A percentile compares a stretch with the other conserved stretches of the same genome.
Evolutionary conservation across 1,140 invertebrate genomes (phyloP).

Genomic region (Protaetia brevitarsis): DNA sequence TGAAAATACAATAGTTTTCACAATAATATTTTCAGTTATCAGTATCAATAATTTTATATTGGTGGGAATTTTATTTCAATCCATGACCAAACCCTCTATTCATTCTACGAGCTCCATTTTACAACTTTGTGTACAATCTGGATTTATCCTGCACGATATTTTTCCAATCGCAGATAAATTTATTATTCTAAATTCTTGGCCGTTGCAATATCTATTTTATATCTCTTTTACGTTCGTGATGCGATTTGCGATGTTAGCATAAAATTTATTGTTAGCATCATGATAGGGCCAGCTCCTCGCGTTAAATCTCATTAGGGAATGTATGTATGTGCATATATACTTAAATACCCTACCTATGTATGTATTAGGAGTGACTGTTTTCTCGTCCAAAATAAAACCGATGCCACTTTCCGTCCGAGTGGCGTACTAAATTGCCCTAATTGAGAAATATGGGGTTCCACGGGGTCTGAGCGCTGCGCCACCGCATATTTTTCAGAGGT

Average conservation of each 20-base stretch:
- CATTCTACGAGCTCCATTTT: neutral
- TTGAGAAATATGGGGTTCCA: constrained; percentile 10
- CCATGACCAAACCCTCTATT: neutral
- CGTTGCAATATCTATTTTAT: neutral
- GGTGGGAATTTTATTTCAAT: neutral
- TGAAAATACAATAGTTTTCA: too few species aligned
- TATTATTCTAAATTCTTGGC: neutral
- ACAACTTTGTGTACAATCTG: constrained; percentile 21
- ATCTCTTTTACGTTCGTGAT: neutral
- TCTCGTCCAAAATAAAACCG: too few species aligned
- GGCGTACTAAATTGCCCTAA: neutral
- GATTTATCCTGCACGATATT: constrained; percentile 2
- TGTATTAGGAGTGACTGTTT: neutral
- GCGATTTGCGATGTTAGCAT: neutral
- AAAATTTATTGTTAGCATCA: neutral
- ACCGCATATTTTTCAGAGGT: constrained; percentile 8
- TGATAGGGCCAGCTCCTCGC: neutral
- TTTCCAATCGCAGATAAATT: constrained; percentile 11
- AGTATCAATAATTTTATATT: neutral
- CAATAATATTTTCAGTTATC: too few species aligned
- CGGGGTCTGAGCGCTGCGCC: neutral
- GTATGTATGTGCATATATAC: too few species aligned
- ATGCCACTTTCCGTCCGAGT: neutral
- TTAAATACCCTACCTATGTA: too few species aligned
- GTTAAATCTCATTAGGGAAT: neutral